Conservation (phyloP, 2,888 invertebrate species). For the Polydrusus pterygomalis region DNA sequence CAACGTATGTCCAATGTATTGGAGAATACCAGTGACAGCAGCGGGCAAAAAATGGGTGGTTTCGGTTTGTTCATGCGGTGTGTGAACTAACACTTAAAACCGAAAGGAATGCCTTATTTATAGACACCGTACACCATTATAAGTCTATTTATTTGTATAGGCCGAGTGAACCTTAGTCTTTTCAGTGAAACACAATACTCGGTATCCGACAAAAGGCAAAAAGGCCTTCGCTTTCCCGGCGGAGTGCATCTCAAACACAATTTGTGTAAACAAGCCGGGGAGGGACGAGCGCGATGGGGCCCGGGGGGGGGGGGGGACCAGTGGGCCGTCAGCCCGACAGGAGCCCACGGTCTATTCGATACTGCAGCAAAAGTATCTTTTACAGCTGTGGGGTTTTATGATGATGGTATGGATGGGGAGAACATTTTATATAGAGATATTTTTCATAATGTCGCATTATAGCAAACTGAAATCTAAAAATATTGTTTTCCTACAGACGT, state of each 20-base stretch:
- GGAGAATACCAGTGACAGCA: background rate
- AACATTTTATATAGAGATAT: background rate
- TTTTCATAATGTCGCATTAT: background rate
- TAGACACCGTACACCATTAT: conserved; percentile 1
- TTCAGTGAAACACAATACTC: conserved; percentile 46
- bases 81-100: too few species aligned
- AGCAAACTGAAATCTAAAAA: too few species aligned
- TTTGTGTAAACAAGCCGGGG: conserved; percentile 50
- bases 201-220: conserved; percentile 52
- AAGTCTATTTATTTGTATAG: conserved; percentile 22
- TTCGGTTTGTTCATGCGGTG: too few species aligned
- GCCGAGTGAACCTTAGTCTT: background rate
- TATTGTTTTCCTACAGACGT: too few species aligned
- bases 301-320: conserved; percentile 1
- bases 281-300: conserved; percentile 22
- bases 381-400: conserved; percentile 39
- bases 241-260: conserved; percentile 55
- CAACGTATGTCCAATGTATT: too few species aligned
- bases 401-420: background rate
- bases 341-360: conserved; percentile 40
- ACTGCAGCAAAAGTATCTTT: conserved; percentile 38
- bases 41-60: too few species aligned
- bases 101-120: background rate
- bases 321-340: conserved; percentile 37
- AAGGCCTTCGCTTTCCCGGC: conserved; percentile 53